A percentile compares a stretch with the other conserved stretches of the same genome.
These are phyloP conservation scores for Crepidodera aurea DNA, from an alignment of 2,888 invertebrate genomes.

Conservation along the genomic window DNA sequence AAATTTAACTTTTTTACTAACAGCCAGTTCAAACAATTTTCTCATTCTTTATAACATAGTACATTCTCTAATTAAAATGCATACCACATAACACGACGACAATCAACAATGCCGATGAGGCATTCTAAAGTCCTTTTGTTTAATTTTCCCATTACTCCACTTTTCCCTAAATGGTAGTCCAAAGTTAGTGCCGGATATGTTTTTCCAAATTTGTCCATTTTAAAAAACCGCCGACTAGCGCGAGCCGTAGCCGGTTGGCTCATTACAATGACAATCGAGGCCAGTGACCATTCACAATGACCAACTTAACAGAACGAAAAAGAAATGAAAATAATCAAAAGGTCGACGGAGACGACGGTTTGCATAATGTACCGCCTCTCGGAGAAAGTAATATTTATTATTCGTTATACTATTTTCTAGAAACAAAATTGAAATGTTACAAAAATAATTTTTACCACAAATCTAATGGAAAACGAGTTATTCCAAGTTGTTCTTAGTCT, in stretches of 20 bases:
- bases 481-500: no score
- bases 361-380: neutral
- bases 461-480: no score
- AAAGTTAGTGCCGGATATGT: conserved; percentile 27
- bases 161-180: conserved; percentile 24
- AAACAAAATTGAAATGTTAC: no score
- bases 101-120: neutral
- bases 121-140: conserved; percentile 15
- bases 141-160: conserved; percentile 21
- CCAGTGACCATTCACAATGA: conserved; percentile 16
- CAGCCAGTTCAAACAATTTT: no score
- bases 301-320: conserved; percentile 17
- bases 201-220: conserved; percentile 30
- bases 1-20: no score
- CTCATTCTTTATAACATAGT: neutral
- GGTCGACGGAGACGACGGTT: neutral
- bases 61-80: conserved; percentile 19
- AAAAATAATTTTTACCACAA: no score
- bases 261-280: conserved; percentile 27
- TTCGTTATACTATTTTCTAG: neutral
- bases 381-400: conserved; percentile 11
- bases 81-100: conserved; percentile 1
- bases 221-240: conserved; percentile 9
- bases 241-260: neutral
- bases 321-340: conserved; percentile 13